phyloP scores from a whole-genome alignment of 2,113 vertebrate genomes.

The Austrofundulus limnaeus region DNA sequence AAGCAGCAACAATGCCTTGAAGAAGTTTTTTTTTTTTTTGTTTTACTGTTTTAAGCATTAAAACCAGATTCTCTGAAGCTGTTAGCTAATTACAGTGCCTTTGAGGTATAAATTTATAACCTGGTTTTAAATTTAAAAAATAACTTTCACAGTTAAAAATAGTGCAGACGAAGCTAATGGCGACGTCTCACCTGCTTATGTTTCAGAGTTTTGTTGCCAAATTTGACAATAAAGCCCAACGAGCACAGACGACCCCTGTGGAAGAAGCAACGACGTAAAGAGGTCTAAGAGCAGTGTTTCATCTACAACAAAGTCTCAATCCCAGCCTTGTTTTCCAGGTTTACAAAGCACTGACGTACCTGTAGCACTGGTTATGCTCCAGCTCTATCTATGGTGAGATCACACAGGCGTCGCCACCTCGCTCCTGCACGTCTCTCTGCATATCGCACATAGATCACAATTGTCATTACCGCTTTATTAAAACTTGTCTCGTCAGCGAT shows the following conservation, averaged over 20 bases:
- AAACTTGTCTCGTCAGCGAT: conserved; percentile 70
- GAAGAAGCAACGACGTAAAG: conserved; percentile 34
- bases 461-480: conserved; percentile 72
- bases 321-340: conserved; percentile 45
- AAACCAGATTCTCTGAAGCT: conserved; percentile 51
- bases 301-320: conserved; percentile 47
- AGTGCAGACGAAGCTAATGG: conserved; percentile 72
- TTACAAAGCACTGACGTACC: conserved; percentile 37
- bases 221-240: conserved; percentile 38
- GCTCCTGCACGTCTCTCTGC: conserved; percentile 45
- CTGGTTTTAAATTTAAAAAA: conserved; percentile 75
- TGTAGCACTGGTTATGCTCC: conserved; percentile 43
- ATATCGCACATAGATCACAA: conserved; percentile 64
- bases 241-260: conserved; percentile 57
- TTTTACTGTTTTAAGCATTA: conserved; percentile 58
- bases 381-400: conserved; percentile 46
- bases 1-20: conserved; percentile 71
- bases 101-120: conserved; percentile 76
- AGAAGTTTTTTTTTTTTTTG: conserved; percentile 66
- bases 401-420: conserved; percentile 39
- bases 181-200: conserved; percentile 38
- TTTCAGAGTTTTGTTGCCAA: conserved; percentile 18
- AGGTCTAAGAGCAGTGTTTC: conserved; percentile 1
- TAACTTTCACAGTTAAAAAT: conserved; percentile 75
- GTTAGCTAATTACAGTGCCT: conserved; percentile 70